Conservation (phyloP, 1,140 invertebrate genomes). For the Thaumatotibia leucotreta region DNA sequence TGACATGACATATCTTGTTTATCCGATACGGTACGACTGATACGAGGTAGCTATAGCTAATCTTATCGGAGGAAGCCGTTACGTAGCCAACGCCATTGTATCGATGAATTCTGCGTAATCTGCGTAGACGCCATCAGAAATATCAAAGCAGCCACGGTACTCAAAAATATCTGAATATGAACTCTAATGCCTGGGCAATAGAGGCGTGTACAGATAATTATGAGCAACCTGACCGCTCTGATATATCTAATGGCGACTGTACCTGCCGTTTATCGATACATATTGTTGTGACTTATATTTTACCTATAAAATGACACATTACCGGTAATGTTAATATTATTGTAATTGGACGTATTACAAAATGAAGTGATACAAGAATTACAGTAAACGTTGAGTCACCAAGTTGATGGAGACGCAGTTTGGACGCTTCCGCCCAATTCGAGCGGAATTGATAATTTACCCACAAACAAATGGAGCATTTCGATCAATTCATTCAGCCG, state of each 20-base stretch:
- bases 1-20: neutral
- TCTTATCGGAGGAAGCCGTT: neutral
- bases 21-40: neutral
- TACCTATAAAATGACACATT: neutral
- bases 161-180: too few species aligned
- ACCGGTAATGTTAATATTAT: neutral
- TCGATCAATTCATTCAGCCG: slow-evolving; percentile 8
- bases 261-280: neutral
- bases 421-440: neutral
- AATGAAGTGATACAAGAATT: neutral
- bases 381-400: neutral
- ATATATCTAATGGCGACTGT: too few species aligned
- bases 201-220: too few species aligned
- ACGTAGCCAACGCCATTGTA: neutral
- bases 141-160: too few species aligned
- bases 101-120: slow-evolving; percentile 1
- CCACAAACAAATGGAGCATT: slow-evolving; percentile 7
- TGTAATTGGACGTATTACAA: slow-evolving; percentile 1
- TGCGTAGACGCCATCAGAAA: too few species aligned
- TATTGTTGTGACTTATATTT: neutral
- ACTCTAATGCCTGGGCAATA: too few species aligned
- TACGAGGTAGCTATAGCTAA: neutral
- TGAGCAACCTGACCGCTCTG: too few species aligned
- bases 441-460: slow-evolving; percentile 13
- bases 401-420: neutral